Evolutionary conservation across 2,797 vertebrate genomes (phyloP), one percentile per base, ranked within the genome.

Genomic region (Leptoclinus maculatus): DNA sequence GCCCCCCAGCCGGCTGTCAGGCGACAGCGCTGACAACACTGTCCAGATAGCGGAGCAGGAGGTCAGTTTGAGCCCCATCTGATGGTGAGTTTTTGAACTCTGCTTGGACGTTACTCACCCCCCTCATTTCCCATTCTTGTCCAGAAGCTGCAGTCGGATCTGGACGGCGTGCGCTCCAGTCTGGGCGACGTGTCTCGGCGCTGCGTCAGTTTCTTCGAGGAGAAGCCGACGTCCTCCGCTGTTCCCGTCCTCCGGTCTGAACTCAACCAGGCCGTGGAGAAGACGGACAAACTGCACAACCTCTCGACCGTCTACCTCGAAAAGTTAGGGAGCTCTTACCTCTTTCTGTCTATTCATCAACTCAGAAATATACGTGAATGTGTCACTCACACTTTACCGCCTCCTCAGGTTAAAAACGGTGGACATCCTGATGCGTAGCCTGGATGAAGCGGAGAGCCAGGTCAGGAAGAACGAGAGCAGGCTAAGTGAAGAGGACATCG

Each of bases 401-500:
- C n/a, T 66, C 19, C 17, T 8, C 51, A 99, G 98, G 92, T 84
- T 99, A 74, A 99, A 98, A 94, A 97, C 96, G 0, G 93, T 99
- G 0, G 97, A 97, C n/a, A 16, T 97, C 62, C 94, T 99, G 74
- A 90, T 97, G 63, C 96, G 91, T 3, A 95, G 89, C 82, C 94
- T 96, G 53, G 97, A 97, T 49, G 96, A 96, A 11, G 97, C 96
- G 0, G 98, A 99, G 77, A 95, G 96, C 63, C 93, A 96, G 90
- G 95, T 99, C 64, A 97, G 94, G 83, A 97, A 96, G 63, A 97
- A 96, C 0, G 98, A 99, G 93, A 95, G 94, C 82, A 95, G 96
- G 76, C 90, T 99, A 58, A 99, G 97, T 86, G 97, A 99, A 78
- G 98, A 99, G 83, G 97, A 98, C 89, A 95, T 96, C 0, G 96